Evolutionary conservation across 2,113 vertebrate species (phyloP).

Genomic region (Mustelus asterias): DNA sequence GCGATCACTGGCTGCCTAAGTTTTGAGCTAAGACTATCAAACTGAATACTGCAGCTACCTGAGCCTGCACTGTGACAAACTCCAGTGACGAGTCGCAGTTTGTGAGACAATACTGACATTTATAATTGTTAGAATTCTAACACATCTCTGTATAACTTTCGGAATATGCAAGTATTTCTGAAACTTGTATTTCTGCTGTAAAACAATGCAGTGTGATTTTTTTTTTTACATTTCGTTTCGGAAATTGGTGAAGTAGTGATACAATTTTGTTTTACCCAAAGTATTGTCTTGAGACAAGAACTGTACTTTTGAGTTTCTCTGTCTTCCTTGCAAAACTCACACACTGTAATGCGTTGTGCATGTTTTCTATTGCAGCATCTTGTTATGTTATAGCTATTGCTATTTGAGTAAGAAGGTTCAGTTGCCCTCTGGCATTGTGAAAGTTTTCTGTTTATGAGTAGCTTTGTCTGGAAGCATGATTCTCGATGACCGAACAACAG

Average conservation of each 20-base stretch:
- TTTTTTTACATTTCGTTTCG: background rate
- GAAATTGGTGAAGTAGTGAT: background rate
- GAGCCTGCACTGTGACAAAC: constrained; percentile 59
- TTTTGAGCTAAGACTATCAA: constrained; percentile 67
- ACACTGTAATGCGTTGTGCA: background rate
- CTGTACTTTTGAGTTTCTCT: background rate
- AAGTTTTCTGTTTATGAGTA: constrained; percentile 49
- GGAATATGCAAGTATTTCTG: background rate
- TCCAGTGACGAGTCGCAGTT: constrained; percentile 43
- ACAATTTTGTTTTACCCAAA: constrained; percentile 4
- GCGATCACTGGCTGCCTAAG: constrained; percentile 57
- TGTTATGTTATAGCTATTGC: constrained; percentile 6
- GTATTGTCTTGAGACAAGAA: background rate
- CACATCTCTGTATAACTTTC: background rate
- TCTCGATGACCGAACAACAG: constrained; percentile 40
- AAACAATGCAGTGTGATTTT: background rate
- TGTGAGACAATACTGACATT: constrained; percentile 38
- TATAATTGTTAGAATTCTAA: constrained; percentile 28
- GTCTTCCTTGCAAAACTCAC: background rate
- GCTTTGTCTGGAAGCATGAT: constrained; percentile 44
- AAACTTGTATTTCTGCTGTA: constrained; percentile 30
- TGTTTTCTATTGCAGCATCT: background rate
- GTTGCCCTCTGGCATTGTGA: background rate
- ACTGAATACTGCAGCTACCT: constrained; percentile 62
- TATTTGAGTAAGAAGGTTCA: background rate